Base-by-base conservation (phyloP, 2,888 invertebrate species). In the Lymantria monacha region DNA sequence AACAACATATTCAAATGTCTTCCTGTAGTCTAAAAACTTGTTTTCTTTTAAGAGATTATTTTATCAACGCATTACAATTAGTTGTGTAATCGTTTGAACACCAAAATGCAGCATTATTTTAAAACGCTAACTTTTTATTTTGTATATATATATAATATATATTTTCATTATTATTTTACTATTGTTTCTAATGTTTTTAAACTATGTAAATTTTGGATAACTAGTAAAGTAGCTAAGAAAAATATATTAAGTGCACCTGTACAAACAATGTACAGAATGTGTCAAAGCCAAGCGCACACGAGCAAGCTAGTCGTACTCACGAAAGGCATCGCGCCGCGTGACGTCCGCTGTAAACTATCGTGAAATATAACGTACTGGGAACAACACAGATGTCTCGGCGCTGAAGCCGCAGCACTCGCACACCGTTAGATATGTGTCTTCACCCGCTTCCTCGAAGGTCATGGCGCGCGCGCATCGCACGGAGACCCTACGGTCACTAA, bases 381-480 rank as follows among this genome's bases (percentile, higher is more conserved):
- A 78, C 76, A 92, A 76, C 63, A 91, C 82, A 59, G 86, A 72
- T 69, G 91, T 91, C 85, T 91, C 91, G 44, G 85, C 77, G 88
- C 86, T 90, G 87, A 91, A 92, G 67, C 91, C 91, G 82, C 92
- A 92, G 78, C 92, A 92, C 78, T 92, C 91, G 84, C 91, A 92
- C 80, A 91, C 91, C 61, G 85, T 83, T 63, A 87, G 81, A 77
- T 87, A 87, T 77, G 86, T 83, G 79, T 88, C 85, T 81, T 91
- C 90, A 66, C 75, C 84, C 67, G 83, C 74, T 80, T 85, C 85
- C 79, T 88, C 90, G 86, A 88, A 87, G 89, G 87, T 88, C 90
- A 89, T 89, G 84, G 85, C 88, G 87, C 89, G 87, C 87, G 87
- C 88, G 90, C 89, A 85, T 85, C 81, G 81, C 81, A 65, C 86